Evolutionary conservation across 2,888 invertebrate genomes (phyloP).

Genomic region (Apamea anceps): DNA sequence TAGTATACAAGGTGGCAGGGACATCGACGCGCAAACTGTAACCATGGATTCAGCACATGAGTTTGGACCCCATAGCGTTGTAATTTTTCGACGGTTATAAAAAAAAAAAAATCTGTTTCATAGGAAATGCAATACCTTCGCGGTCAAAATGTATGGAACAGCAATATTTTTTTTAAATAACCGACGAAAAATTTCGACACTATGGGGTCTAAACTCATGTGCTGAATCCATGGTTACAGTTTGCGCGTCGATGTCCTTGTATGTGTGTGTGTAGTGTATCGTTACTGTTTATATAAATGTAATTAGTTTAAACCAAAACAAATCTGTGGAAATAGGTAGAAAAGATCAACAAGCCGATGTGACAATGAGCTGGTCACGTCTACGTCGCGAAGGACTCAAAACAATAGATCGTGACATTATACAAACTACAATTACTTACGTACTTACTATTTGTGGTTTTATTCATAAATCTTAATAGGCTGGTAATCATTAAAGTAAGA

Average conservation of each 20-base stretch:
- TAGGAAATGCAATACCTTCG: no score
- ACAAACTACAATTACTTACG: not conserved
- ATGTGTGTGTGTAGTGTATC: not conserved
- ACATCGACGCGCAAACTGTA: no score
- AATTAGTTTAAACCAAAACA: constrained; percentile 20
- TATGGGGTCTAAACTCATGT: no score
- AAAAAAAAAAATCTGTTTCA: no score
- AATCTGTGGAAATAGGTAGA: constrained; percentile 25
- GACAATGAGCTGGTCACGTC: constrained; percentile 52
- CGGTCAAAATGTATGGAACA: no score
- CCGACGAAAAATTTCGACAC: no score
- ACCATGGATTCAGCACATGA: no score
- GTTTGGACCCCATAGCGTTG: no score
- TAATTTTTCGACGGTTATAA: no score
- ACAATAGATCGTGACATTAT: constrained; percentile 29
- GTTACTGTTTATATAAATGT: not conserved
- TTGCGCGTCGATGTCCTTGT: no score
- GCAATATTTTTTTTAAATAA: no score
- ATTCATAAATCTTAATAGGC: not conserved
- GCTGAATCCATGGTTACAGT: no score
- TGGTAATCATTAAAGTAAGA: not conserved
- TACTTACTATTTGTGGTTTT: not conserved
- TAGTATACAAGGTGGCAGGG: not conserved
- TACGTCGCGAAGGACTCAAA: constrained; percentile 20
- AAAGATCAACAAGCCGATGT: constrained; percentile 47